phyloP scores from a whole-genome alignment of 2,888 invertebrate genomes.

The Entomobrya multifasciata region DNA sequence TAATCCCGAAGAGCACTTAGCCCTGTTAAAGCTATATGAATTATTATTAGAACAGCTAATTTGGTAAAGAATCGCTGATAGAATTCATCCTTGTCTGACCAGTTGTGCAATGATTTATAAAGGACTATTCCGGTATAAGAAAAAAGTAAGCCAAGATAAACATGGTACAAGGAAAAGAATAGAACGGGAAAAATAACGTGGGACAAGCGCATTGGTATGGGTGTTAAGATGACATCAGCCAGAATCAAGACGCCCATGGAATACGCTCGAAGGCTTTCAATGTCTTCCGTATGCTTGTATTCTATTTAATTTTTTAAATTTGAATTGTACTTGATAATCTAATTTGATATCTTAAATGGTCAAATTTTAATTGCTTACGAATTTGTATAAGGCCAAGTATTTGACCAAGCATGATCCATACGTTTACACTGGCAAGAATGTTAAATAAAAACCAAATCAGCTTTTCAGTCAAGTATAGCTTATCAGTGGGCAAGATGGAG shows the following conservation, averaged over 20 bases:
- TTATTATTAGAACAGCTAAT: neutral
- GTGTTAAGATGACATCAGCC: slow-evolving; percentile 52
- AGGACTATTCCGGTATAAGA: neutral
- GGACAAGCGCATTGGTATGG: slow-evolving; percentile 52
- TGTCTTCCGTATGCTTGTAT: neutral
- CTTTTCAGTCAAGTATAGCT: slow-evolving; percentile 46
- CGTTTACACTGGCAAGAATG: slow-evolving; percentile 31
- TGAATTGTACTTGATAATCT: too few species aligned
- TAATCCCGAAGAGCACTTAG: slow-evolving; percentile 40
- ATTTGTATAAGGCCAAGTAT: neutral
- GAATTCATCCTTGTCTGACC: too few species aligned
- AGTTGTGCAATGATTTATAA: neutral
- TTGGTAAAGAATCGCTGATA: neutral
- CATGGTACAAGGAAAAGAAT: neutral
- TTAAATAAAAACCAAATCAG: slow-evolving; percentile 57
- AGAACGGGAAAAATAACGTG: slow-evolving; percentile 53
- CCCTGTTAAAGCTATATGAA: slow-evolving; percentile 11
- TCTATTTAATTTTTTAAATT: too few species aligned
- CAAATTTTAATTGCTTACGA: neutral
- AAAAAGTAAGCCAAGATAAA: neutral
- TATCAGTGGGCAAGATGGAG: slow-evolving; percentile 61
- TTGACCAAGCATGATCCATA: neutral
- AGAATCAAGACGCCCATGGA: slow-evolving; percentile 20
- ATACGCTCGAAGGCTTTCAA: neutral
- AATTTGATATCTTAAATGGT: too few species aligned